Evolutionary conservation across 92 coral and sea anemone genomes (phyloP).

Genomic region (Actinernus sp.): DNA sequence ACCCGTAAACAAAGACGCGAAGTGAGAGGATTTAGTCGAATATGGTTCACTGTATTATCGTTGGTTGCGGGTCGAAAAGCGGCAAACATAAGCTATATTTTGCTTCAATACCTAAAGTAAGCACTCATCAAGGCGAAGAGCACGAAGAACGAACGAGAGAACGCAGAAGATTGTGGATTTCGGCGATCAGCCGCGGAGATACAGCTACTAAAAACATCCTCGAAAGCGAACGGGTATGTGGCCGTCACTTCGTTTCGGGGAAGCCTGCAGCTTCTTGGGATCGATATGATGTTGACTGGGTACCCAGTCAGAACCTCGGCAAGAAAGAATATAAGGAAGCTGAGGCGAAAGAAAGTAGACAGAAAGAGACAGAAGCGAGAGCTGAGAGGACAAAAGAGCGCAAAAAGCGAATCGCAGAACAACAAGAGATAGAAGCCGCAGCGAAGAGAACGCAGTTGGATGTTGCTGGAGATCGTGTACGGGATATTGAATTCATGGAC

Average conservation of each 20-base stretch:
- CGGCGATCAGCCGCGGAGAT: constrained; percentile 62
- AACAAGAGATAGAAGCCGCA: constrained; percentile 23
- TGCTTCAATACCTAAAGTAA: constrained; percentile 30
- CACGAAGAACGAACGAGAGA: constrained; percentile 50
- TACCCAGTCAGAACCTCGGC: constrained; percentile 44
- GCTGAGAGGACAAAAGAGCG: constrained; percentile 36
- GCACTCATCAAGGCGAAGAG: constrained; percentile 65
- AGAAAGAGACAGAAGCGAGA: not conserved
- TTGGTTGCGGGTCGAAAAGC: constrained; percentile 44
- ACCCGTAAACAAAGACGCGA: constrained; percentile 12
- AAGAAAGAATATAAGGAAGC: constrained; percentile 14
- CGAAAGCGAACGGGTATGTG: constrained; percentile 51
- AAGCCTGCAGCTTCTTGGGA: constrained; percentile 58
- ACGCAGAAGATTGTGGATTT: constrained; percentile 50
- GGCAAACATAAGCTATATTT: constrained; percentile 23
- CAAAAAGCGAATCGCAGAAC: constrained; percentile 18
- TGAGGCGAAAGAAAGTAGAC: not conserved
- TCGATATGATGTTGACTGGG: constrained; percentile 41
- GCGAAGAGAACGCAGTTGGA: constrained; percentile 11
- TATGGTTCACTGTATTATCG: constrained; percentile 51
- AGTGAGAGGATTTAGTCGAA: not conserved
- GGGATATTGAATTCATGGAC: constrained; percentile 18
- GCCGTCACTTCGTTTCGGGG: constrained; percentile 48
- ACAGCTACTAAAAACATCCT: constrained; percentile 34
- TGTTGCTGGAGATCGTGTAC: constrained; percentile 20